Conservation (phyloP, 2,797 vertebrate genomes). For the Sorex maritimensis region DNA sequence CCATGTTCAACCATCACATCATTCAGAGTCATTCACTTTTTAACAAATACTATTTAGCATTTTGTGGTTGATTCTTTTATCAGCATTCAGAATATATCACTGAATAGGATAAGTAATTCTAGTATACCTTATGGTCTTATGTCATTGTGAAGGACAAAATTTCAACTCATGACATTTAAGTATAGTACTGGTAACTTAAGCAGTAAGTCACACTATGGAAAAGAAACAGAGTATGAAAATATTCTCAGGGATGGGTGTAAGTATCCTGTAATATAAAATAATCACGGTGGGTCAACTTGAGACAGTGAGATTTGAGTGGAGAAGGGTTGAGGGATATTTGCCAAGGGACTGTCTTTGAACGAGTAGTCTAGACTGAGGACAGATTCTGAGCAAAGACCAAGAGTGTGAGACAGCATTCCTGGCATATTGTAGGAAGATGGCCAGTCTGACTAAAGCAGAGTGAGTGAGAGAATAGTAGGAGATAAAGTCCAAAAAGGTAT, state of each 20-base stretch:
- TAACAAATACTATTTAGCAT: slow-evolving; percentile 12
- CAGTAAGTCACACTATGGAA: background rate
- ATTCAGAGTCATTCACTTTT: background rate
- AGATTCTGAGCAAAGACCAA: background rate
- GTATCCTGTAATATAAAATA: background rate
- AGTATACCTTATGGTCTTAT: background rate
- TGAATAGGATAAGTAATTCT: background rate
- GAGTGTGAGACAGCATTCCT: background rate
- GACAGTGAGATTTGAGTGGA: background rate
- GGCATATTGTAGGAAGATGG: background rate
- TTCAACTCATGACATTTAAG: background rate
- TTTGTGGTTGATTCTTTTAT: background rate
- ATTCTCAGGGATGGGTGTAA: rapidly evolving
- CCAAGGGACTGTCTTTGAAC: background rate
- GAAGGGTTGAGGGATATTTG: background rate
- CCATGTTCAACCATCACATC: background rate
- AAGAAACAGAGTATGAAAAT: background rate
- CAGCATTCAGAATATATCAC: background rate
- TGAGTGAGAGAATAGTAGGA: background rate
- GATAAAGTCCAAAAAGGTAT: background rate
- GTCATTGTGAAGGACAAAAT: background rate
- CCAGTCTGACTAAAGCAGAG: background rate
- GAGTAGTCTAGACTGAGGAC: background rate
- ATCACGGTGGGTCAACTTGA: background rate
- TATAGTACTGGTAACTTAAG: background rate